phyloP scores from a whole-genome alignment of 2,888 invertebrate species.

The Dicranocentrus wangi region DNA sequence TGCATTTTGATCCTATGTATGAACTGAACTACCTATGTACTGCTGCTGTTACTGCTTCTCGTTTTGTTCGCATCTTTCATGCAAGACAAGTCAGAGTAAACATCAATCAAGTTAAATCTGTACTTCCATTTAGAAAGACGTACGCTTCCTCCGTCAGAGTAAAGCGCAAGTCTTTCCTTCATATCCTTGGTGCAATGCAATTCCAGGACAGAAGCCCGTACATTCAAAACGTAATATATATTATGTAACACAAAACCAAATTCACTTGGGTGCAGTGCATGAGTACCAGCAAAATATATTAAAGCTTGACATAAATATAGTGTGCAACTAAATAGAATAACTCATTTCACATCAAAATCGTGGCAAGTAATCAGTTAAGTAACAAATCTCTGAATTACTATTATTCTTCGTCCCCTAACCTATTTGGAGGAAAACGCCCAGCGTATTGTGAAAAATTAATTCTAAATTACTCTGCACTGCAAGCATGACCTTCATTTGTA shows the following conservation, averaged over 20 bases:
- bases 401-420: background rate
- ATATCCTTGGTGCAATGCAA: conserved; percentile 59
- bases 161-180: conserved; percentile 55
- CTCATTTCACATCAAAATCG: conserved; percentile 1
- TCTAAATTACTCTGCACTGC: background rate
- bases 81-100: conserved; percentile 39
- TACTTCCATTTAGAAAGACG: background rate
- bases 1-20: conserved; percentile 56
- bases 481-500: conserved; percentile 71
- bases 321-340: conserved; percentile 8
- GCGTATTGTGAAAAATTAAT: background rate
- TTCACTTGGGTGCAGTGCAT: too few relatives aligned
- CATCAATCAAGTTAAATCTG: background rate
- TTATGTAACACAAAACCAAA: too few relatives aligned
- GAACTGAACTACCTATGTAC: too few relatives aligned
- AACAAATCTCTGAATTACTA: background rate
- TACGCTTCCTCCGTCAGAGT: background rate
- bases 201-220: conserved; percentile 60
- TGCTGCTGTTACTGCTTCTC: conserved; percentile 53
- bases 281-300: conserved; percentile 1
- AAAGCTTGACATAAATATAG: background rate
- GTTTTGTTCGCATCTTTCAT: conserved; percentile 59
- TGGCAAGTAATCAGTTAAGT: background rate
- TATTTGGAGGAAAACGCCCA: background rate
- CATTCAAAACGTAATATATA: conserved; percentile 35